Percentiles rank a stretch among this genome's conserved stretches.
These are phyloP conservation scores for Argynnis bischoffii DNA, from an alignment of 2,888 invertebrate species.

Conservation along the genomic window DNA sequence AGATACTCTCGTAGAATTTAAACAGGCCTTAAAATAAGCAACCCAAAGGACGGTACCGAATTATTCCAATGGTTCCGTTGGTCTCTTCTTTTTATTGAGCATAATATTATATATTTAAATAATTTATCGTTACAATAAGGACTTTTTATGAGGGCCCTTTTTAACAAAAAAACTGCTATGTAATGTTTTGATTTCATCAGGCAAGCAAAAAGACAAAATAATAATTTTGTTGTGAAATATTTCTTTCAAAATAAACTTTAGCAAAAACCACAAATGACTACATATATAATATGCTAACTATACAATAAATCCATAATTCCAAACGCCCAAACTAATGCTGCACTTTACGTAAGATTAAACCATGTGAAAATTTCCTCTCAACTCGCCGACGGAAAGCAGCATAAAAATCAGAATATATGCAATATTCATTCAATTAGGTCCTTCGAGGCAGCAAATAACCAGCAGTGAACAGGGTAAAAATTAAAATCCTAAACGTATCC, in stretches of 20 bases:
- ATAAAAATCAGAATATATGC: conserved; percentile 32
- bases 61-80: no score
- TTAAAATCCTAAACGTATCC: conserved; percentile 49
- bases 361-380: conserved; percentile 18
- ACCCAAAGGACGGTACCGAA: no score
- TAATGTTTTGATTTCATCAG: no score
- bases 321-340: background rate
- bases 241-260: background rate
- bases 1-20: no score
- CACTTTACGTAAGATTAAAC: conserved; percentile 11
- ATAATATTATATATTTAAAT: no score
- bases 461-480: conserved; percentile 41
- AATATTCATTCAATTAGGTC: conserved; percentile 41
- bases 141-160: no score
- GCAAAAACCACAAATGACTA: background rate
- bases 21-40: no score
- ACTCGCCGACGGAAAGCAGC: conserved; percentile 4
- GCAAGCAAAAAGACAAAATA: no score
- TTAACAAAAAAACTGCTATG: no score
- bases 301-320: background rate
- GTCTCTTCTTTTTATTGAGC: no score
- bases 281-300: background rate
- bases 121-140: no score
- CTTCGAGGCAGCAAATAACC: conserved; percentile 39
- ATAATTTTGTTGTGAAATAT: no score